Base-by-base conservation (phyloP, 2,888 invertebrate species). In the Caenorhabditis macrosperma region DNA sequence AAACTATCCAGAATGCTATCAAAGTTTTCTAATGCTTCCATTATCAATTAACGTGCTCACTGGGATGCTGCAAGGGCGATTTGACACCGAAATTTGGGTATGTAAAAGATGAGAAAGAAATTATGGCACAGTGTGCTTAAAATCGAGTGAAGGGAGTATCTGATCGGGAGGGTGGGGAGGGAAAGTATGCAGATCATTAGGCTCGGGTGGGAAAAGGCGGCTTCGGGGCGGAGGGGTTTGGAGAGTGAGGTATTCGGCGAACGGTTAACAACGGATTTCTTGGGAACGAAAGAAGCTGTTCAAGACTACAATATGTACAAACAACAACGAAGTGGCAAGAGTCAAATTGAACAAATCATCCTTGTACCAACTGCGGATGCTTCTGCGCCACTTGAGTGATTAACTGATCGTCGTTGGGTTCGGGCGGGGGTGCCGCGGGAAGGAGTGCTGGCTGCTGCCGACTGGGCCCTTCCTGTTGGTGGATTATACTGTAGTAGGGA, bases 301-400 rank as follows among this genome's bases (percentile, higher is more conserved):
- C 55, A n/a, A 12, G 28, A 64, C 69, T 59, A 66, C 77, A 78
- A 35, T 52, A 78, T 78, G 50, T 78, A 78, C 77, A 78, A 71
- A 78, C 69, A 77, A n/a, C 46, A 30, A 35, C 28, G 20, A 22
- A 2, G 24, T n/a, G 20, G 12, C 50, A 61, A 74, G 54, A 59
- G 35, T 35, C 7, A 20, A 3, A 0, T 9, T 17, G n/a, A n/a
- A n/a, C n/a, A n/a, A n/a, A n/a, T 54, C 24, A 78, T 64, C 77
- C 69, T 44, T 78, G 71, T 7, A 60, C 68, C 46, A 71, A 15
- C 44, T 78, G 77, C 12, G 71, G 63, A 50, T 59, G 64, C 44
- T 68, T 64, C 26, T 38, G 64, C 30, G 71, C 63, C 9, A 64
- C 71, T 59, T 78, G 77, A 17, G 77, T 78, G 12, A 78, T 78